Base-by-base conservation (phyloP, 37 sponge, comb jelly and placozoan genomes). In the Oscarella lobularis region DNA sequence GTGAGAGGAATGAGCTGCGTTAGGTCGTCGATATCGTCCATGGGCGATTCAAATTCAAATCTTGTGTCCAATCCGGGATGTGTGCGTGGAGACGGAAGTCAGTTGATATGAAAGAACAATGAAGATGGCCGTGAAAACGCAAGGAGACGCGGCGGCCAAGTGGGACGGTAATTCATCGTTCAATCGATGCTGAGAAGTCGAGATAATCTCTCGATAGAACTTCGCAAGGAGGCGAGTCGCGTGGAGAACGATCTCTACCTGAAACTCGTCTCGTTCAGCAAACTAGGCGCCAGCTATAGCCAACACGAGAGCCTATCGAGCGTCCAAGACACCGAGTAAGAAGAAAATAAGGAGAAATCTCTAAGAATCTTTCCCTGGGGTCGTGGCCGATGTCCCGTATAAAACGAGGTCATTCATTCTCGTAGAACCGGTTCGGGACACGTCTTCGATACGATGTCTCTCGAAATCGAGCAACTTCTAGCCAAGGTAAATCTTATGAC, bases 201-300 rank as follows among this genome's bases (percentile, higher is more conserved):
- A n/a, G n/a, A n/a, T n/a, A n/a, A n/a, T n/a, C n/a, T n/a, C n/a
- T n/a, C n/a, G 78, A 35, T 77, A 95, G 96, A 88, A 38, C 33
- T 91, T 37, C 77, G 92, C 40, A 83, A 82, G 34, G 87, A 95
- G 68, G 89, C 93, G 39, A 74, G 96, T 40, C 81, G 70, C 37
- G 74, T 92, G 27, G 96, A 95, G 66, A 89, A 81, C 77, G 92
- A 91, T 38, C 77, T 95, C 38, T 90, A 95, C 37, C 55, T 76
- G 33, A 95, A 95, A 37, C 80, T 95, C 20, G 85, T 95, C 0
- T 92, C 96, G 0, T 91, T 88, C 79, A 86, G 87, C 65, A 95
- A 91, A 72, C 85, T 95, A 2, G 87, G 89, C 3, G 85, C 94
- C n/a, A 88, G 55, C 54, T 89, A 81, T 65, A 74, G 80, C n/a